Conservation (phyloP, 2,888 invertebrate species). For the Atrina japonica region DNA sequence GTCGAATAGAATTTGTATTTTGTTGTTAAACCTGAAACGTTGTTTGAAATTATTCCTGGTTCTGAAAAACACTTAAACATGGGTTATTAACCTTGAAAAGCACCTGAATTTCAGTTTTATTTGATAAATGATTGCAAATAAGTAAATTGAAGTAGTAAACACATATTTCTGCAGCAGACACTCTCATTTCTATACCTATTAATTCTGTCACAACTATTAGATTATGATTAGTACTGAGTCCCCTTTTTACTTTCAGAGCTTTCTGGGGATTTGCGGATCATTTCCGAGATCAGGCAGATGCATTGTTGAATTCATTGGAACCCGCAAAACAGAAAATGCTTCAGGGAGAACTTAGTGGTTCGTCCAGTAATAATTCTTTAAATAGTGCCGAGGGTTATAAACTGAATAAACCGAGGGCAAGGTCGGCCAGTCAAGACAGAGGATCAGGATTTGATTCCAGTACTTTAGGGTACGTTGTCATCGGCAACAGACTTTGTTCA, state of each 20-base stretch:
- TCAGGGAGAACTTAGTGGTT: conserved; percentile 83
- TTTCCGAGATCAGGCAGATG: conserved; percentile 94
- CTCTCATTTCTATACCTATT: too few relatives aligned
- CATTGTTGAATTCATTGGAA: conserved; percentile 91
- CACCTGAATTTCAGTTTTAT: too few relatives aligned
- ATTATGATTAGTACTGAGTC: too few relatives aligned
- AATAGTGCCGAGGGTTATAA: conserved; percentile 69
- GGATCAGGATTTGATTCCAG: conserved; percentile 55
- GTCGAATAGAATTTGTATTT: too few relatives aligned
- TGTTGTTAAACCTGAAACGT: too few relatives aligned
- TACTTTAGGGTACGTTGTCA: conserved; percentile 59
- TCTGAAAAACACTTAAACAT: too few relatives aligned
- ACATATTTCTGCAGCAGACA: too few relatives aligned
- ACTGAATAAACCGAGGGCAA: conserved; percentile 55
- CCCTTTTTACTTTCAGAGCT: conserved; percentile 84
- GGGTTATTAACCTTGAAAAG: too few relatives aligned
- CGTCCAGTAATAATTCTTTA: conserved; percentile 81
- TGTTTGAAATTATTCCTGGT: too few relatives aligned
- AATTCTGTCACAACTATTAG: too few relatives aligned
- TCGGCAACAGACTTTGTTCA: not conserved
- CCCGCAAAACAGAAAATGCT: conserved; percentile 87
- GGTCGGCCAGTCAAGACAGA: conserved; percentile 73
- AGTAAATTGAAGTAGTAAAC: too few relatives aligned
- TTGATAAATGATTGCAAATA: too few relatives aligned
- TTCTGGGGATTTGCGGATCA: conserved; percentile 94